Percentiles rank a stretch among this genome's conserved stretches.
These are phyloP conservation scores for Dendropsophus ebraccatus DNA, from an alignment of 2,113 vertebrate genomes.

Conservation along the genomic window DNA sequence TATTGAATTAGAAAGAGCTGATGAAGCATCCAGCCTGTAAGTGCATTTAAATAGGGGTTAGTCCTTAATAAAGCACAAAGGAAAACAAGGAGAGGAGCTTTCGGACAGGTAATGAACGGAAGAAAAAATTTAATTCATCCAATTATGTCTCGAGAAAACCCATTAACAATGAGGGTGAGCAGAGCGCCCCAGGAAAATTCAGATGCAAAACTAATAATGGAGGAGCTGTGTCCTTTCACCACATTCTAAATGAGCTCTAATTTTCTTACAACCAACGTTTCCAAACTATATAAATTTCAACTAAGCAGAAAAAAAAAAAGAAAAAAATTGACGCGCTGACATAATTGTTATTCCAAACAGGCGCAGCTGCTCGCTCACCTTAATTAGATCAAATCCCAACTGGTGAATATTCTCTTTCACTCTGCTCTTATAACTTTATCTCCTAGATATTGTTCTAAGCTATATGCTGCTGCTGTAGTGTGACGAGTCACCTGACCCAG, in stretches of 20 bases:
- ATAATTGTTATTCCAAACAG: conserved; percentile 87
- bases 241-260: conserved; percentile 87
- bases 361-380: conserved; percentile 83
- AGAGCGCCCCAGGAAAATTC: conserved; percentile 86
- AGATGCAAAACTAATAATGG: conserved; percentile 89
- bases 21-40: conserved; percentile 83
- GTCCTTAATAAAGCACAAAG: conserved; percentile 87
- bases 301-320: conserved; percentile 87
- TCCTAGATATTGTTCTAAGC: conserved; percentile 81
- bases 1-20: conserved; percentile 77
- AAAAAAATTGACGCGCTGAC: conserved; percentile 85
- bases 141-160: conserved; percentile 87
- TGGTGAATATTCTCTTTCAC: conserved; percentile 80
- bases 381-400: conserved; percentile 87
- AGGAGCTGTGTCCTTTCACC: conserved; percentile 84
- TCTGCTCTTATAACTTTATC: conserved; percentile 81
- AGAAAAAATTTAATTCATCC: conserved; percentile 82
- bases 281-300: conserved; percentile 88
- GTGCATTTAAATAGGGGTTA: conserved; percentile 88
- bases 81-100: conserved; percentile 81
- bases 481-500: not conserved
- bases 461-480: conserved; percentile 64
- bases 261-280: conserved; percentile 84
- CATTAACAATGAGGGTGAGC: conserved; percentile 84
- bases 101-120: conserved; percentile 85